These are phyloP conservation scores for Acheta domesticus DNA, from an alignment of 2,888 invertebrate genomes.

Conservation along the genomic window DNA sequence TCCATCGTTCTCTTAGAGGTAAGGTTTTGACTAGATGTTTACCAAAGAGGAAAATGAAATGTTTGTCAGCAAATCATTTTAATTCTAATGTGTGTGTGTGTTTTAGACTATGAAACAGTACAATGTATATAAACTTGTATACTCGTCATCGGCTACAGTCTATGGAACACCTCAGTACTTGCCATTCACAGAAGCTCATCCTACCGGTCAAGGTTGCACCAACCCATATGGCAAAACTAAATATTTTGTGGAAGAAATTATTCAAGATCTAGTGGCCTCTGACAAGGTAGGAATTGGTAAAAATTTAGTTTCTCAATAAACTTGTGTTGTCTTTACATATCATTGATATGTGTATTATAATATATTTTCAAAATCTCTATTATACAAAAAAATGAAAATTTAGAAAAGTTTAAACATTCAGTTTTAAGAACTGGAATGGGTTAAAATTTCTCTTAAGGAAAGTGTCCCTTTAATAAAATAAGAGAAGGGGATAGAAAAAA, in stretches of 20 bases:
- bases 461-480: no score
- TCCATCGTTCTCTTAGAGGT: constrained; percentile 90
- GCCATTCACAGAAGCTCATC: constrained; percentile 80
- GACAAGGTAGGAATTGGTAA: constrained; percentile 58
- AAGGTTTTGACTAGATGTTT: constrained; percentile 40
- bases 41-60: background rate
- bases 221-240: constrained; percentile 94
- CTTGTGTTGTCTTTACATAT: no score
- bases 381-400: no score
- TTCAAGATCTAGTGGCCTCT: constrained; percentile 77
- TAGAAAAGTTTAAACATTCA: no score
- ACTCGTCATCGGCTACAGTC: constrained; percentile 90
- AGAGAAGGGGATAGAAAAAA: no score
- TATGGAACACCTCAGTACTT: constrained; percentile 83
- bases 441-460: no score
- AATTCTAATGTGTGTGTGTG: constrained; percentile 18
- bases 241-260: constrained; percentile 89
- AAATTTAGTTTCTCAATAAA: no score
- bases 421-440: no score
- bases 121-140: constrained; percentile 73
- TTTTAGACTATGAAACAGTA: constrained; percentile 71
- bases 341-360: no score
- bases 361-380: no score
- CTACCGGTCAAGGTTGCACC: constrained; percentile 77
- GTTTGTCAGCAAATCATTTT: background rate